These are phyloP conservation scores for Eulemur albifrons DNA, from an alignment of 2,797 vertebrate species.

Conservation along the genomic window DNA sequence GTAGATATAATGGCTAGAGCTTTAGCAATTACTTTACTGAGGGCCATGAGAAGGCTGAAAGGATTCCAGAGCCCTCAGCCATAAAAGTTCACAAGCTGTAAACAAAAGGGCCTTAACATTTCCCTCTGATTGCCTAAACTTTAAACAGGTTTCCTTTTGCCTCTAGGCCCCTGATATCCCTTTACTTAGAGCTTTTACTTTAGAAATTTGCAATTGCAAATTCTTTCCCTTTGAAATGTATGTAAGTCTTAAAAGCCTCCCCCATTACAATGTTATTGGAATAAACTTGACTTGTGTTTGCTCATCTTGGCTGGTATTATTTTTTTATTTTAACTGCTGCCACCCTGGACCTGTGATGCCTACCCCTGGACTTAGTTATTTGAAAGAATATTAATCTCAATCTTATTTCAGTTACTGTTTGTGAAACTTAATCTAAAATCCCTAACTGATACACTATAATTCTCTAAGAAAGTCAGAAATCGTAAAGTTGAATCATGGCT, in stretches of 20 bases:
- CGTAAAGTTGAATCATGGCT: background rate
- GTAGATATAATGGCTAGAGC: background rate
- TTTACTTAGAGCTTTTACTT: background rate
- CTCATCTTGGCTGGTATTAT: background rate
- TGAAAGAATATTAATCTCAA: background rate
- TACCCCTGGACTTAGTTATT: background rate
- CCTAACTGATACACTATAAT: background rate
- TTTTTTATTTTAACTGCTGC: background rate
- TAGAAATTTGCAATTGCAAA: background rate
- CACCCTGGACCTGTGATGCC: background rate
- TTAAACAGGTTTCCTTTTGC: background rate
- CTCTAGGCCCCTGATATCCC: background rate
- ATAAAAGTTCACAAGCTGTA: background rate
- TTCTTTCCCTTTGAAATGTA: background rate
- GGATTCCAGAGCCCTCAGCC: background rate
- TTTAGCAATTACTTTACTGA: background rate
- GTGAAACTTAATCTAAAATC: background rate
- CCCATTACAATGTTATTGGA: background rate
- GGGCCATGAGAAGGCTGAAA: background rate
- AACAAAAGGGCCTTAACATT: background rate
- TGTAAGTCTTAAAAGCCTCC: background rate
- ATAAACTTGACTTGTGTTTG: background rate
- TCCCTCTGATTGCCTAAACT: background rate
- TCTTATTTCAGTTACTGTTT: background rate
- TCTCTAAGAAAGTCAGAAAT: background rate